These are phyloP conservation scores for Hyperoplus lanceolatus DNA, from an alignment of 2,797 vertebrate species.

Conservation along the genomic window DNA sequence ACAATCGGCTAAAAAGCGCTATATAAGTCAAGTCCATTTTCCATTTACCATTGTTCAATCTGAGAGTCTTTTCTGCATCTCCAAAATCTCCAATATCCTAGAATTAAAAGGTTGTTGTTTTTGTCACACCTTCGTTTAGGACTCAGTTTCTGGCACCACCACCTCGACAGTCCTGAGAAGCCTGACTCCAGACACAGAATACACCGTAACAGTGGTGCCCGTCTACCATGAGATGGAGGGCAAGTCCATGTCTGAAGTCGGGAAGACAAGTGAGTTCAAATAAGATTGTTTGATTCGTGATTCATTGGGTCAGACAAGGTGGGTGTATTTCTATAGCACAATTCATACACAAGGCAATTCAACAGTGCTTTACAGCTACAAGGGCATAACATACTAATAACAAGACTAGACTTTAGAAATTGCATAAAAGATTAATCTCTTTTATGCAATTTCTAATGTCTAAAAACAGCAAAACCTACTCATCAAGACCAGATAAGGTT, in stretches of 20 bases:
- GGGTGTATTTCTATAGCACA: no score
- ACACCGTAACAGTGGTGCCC: constrained; percentile 91
- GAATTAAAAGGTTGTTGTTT: constrained; percentile 32
- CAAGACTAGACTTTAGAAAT: no score
- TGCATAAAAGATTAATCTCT: no score
- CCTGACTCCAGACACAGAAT: constrained; percentile 90
- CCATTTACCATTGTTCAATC: constrained; percentile 2
- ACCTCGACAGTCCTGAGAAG: constrained; percentile 90
- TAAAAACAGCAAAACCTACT: no score
- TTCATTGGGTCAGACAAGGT: no score
- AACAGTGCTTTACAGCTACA: no score
- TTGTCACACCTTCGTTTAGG: constrained; percentile 77
- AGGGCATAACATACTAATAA: no score
- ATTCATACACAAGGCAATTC: no score
- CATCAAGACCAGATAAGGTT: no score
- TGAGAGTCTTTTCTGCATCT: constrained; percentile 2
- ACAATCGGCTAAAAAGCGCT: no score
- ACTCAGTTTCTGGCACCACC: constrained; percentile 90
- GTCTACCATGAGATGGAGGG: constrained; percentile 95
- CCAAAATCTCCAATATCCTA: constrained; percentile 19
- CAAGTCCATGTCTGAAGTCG: constrained; percentile 88
- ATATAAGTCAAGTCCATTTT: no score
- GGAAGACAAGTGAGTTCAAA: constrained; percentile 91
- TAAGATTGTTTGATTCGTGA: neutral
- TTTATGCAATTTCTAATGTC: no score